Evolutionary conservation across 2,797 vertebrate genomes (phyloP).

Genomic region (Dendrocincla fuliginosa): DNA sequence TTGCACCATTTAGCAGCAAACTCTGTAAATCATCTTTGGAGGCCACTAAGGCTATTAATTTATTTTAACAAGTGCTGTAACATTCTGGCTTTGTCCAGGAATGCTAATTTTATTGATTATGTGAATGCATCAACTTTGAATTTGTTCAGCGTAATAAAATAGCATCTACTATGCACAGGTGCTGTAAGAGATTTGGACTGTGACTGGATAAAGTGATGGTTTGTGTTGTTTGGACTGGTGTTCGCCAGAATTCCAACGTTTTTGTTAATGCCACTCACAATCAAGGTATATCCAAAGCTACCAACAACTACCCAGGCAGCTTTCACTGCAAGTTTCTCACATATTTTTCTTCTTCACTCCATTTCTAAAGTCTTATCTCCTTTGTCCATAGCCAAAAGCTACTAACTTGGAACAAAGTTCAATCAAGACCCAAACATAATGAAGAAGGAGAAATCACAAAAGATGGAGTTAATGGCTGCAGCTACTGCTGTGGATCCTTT

Average conservation of each 20-base stretch:
- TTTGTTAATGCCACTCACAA: neutral
- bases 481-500: constrained; percentile 57
- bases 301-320: neutral
- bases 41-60: neutral
- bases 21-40: neutral
- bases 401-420: constrained; percentile 69
- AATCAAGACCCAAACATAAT: constrained; percentile 69
- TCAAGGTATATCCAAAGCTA: neutral
- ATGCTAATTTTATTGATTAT: neutral
- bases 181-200: neutral
- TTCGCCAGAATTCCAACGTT: neutral
- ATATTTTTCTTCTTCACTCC: constrained; percentile 13
- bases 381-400: constrained; percentile 66
- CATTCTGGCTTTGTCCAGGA: neutral
- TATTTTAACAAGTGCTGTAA: constrained; percentile 3
- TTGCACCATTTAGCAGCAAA: neutral
- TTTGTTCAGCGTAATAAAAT: neutral
- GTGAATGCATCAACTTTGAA: neutral
- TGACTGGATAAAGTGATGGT: neutral
- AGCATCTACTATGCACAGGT: neutral
- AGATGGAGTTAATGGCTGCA: constrained; percentile 68
- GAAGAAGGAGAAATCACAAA: constrained; percentile 68
- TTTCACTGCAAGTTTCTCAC: constrained; percentile 13
- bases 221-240: neutral
- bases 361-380: constrained; percentile 34